phyloP scores from a whole-genome alignment of 2,113 vertebrate genomes.

The Sylvietta virens region DNA sequence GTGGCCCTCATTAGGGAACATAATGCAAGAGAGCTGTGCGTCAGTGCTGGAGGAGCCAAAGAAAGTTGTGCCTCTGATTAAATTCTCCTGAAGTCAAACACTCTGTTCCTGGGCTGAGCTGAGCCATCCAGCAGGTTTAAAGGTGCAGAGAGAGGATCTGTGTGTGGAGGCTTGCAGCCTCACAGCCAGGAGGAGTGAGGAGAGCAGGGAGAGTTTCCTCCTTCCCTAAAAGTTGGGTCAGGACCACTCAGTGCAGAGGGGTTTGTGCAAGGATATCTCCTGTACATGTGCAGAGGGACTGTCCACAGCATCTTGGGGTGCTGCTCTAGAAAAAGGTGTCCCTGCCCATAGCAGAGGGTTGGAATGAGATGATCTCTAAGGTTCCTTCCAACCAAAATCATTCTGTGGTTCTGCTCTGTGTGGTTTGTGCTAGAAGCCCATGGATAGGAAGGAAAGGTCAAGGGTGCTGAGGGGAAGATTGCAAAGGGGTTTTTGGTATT shows the following conservation, averaged over 20 bases:
- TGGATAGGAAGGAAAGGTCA: background rate
- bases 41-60: background rate
- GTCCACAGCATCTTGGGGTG: background rate
- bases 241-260: background rate
- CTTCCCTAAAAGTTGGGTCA: background rate
- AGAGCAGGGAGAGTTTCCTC: background rate
- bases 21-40: background rate
- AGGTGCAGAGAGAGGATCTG: background rate
- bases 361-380: background rate
- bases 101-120: background rate
- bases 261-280: background rate
- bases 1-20: constrained; percentile 30
- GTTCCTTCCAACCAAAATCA: background rate
- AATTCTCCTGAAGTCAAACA: background rate
- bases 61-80: background rate
- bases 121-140: background rate
- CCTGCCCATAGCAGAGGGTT: background rate
- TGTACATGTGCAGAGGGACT: rapidly evolving
- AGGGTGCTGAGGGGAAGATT: background rate
- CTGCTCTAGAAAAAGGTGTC: background rate
- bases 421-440: background rate
- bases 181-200: background rate
- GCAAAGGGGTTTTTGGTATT: background rate
- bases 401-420: background rate
- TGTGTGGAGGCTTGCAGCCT: background rate